Evolutionary conservation across 2,888 invertebrate genomes (phyloP), one percentile per base, ranked within the genome.

Genomic region (Luffia ferchaultella): DNA sequence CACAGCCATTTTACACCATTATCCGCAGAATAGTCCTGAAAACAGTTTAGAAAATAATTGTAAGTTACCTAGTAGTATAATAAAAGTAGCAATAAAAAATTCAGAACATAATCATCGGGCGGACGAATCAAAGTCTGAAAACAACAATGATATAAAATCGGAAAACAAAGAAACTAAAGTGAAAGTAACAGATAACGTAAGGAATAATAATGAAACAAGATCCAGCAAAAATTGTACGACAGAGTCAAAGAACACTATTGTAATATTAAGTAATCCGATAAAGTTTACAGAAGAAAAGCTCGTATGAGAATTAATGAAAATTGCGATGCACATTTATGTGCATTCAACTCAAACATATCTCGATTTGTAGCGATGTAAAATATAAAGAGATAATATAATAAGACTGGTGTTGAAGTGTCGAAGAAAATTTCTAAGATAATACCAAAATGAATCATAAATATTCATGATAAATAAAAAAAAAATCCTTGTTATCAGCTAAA

Each of bases 281-380:
- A 82, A 78, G 56, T 80, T 83, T 56, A 68, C 78, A 30, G 82
- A 83, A 66, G 83, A 83, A 58, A 83, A 83, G 52, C 77, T 83
- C 60, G 82, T 83, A 75, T 83, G 76, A 82, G 68, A 65, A 18
- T 20, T 30, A 30, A 30, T 30, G 30, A 30, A 30, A 30, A 30
- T 7, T 30, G 3, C 3, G 5, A 12, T 7, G 3, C 5, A 7
- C 3, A 3, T 20, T 41, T 42, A 51, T 46, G 52, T 47, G 46
- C 51, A 48, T 51, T 52, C 49, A 42, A 44, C 40, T 18, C 43
- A 53, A 50, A 55, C 55, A 55, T 53, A 53, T 55, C 53, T 52
- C 52, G 48, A 52, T 20, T 46, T 49, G 40, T 53, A 51, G 20
- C 50, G 42, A 30, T 7, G 30, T 7, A 12, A 12, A 30, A 30